These are phyloP conservation scores for Platycheirus albimanus DNA, from an alignment of 2,888 invertebrate genomes.

Conservation along the genomic window DNA sequence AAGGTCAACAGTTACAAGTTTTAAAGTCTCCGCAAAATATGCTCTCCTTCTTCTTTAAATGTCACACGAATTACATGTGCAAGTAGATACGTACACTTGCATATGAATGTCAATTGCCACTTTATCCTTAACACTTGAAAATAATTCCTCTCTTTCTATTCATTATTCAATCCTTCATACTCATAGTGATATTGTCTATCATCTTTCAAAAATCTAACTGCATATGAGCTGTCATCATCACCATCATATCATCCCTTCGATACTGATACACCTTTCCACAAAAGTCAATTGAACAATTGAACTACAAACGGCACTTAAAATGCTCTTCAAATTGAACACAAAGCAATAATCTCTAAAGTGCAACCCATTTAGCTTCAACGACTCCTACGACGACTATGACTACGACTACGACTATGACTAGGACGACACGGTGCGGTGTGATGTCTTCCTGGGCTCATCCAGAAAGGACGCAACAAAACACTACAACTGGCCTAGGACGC, in stretches of 20 bases:
- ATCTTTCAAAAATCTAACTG: slow-evolving; percentile 43
- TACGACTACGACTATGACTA: no score
- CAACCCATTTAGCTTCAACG: slow-evolving; percentile 57
- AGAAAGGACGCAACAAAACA: slow-evolving; percentile 33
- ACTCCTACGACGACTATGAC: no score
- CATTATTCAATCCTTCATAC: slow-evolving; percentile 7
- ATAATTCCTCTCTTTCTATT: not conserved
- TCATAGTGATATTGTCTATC: slow-evolving; percentile 28
- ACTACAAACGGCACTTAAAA: slow-evolving; percentile 58
- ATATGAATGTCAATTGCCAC: slow-evolving; percentile 54
- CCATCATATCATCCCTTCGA: slow-evolving; percentile 30
- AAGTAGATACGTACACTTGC: slow-evolving; percentile 15
- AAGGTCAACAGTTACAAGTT: not conserved
- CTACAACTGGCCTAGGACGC: slow-evolving; percentile 39
- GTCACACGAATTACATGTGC: no score
- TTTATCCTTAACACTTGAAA: slow-evolving; percentile 5
- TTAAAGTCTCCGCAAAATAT: not conserved
- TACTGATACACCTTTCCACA: slow-evolving; percentile 36
- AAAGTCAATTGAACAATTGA: slow-evolving; percentile 64
- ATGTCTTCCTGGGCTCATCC: slow-evolving; percentile 33
- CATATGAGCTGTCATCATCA: slow-evolving; percentile 28
- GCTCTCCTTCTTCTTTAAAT: not conserved
- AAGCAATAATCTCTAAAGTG: slow-evolving; percentile 62
- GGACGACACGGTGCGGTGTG: slow-evolving; percentile 7
- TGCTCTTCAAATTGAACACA: slow-evolving; percentile 54